Evolutionary conservation across 2,888 invertebrate genomes (phyloP).

Genomic region (Rapana venosa): DNA sequence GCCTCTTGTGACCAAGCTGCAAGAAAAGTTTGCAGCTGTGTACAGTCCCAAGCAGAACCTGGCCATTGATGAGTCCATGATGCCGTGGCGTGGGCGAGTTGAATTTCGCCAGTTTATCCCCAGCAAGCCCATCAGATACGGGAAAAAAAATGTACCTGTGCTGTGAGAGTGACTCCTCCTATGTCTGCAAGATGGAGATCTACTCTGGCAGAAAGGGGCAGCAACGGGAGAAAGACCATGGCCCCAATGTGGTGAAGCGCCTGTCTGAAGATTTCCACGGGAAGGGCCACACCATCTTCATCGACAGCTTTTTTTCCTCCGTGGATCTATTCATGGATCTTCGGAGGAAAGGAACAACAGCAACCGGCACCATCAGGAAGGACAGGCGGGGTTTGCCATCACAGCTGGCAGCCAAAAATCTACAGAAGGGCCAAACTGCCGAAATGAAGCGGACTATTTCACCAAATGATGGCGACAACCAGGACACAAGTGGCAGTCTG

Average conservation of each 20-base stretch:
- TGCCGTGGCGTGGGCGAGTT: slow-evolving; percentile 25
- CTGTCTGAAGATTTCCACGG: no score
- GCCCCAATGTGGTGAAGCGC: no score
- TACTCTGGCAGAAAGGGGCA: slow-evolving; percentile 12
- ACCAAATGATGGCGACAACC: not conserved
- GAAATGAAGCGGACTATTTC: not conserved
- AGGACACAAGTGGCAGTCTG: not conserved
- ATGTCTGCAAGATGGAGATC: slow-evolving; percentile 4
- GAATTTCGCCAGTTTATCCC: slow-evolving; percentile 14
- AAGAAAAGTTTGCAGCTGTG: not conserved
- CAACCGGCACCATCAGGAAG: not conserved
- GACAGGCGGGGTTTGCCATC: slow-evolving; percentile 8
- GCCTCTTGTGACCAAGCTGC: slow-evolving; percentile 7
- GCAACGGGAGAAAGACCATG: not conserved
- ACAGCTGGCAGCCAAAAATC: not conserved
- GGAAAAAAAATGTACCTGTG: slow-evolving; percentile 21
- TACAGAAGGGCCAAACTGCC: not conserved
- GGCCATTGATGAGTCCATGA: slow-evolving; percentile 22
- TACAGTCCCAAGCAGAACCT: slow-evolving; percentile 11
- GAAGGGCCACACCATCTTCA: no score
- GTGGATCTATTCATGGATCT: not conserved
- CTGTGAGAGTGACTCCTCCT: slow-evolving; percentile 5
- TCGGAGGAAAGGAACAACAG: not conserved
- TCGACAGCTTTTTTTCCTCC: no score
- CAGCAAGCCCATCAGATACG: slow-evolving; percentile 18